Percentiles rank a stretch among this genome's conserved stretches.
Evolutionary conservation across 1,140 invertebrate species (phyloP).

Genomic region (Steinernema feltiae): DNA sequence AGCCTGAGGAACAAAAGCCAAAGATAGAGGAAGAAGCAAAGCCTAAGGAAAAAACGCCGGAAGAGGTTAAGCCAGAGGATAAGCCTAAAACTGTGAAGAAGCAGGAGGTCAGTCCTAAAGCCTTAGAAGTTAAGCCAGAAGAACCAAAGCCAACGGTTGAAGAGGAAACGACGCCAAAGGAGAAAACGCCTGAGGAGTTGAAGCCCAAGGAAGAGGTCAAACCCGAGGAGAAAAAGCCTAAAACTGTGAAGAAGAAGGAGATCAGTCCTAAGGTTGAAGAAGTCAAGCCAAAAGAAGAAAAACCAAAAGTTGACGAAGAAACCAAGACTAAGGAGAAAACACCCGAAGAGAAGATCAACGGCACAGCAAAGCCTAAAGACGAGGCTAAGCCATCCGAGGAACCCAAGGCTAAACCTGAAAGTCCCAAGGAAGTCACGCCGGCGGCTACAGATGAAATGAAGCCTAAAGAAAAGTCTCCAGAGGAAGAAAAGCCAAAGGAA

Average conservation of each 20-base stretch:
- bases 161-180: neutral
- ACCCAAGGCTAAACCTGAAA: no score
- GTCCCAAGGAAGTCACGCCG: neutral
- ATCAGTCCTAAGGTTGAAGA: no score
- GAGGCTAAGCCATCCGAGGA: no score
- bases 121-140: no score
- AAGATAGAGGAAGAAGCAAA: no score
- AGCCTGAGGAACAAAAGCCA: no score
- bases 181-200: neutral
- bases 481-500: neutral
- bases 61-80: neutral
- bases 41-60: no score
- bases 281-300: neutral
- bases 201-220: neutral
- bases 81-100: neutral
- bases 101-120: no score
- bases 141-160: no score
- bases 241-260: no score
- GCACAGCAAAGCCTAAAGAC: conserved; percentile 1
- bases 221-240: neutral
- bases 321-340: conserved; percentile 14
- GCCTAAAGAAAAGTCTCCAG: conserved; percentile 1
- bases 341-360: neutral
- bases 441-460: conserved; percentile 11
- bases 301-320: neutral